Percentiles rank a stretch among this genome's conserved stretches.
Evolutionary conservation across 1,140 invertebrate genomes (phyloP).

Genomic region (Delia radicum): DNA sequence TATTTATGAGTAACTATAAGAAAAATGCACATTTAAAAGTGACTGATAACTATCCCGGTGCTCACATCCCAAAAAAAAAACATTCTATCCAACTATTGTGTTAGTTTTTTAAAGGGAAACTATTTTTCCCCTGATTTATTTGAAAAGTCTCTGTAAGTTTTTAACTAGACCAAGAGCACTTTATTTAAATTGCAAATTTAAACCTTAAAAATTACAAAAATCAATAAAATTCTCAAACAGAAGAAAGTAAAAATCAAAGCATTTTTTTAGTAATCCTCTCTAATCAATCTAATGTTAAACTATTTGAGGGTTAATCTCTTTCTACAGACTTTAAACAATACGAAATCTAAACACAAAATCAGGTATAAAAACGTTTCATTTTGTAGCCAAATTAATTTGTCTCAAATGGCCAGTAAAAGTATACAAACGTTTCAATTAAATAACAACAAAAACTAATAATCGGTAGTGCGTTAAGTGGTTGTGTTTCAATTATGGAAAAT

Average conservation of each 20-base stretch:
- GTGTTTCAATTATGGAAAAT: constrained; percentile 2
- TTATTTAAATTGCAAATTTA: not conserved
- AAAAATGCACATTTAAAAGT: no score
- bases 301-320: not conserved
- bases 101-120: no score
- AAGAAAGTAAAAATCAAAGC: constrained; percentile 35
- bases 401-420: not conserved
- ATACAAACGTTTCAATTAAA: not conserved
- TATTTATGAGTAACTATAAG: no score
- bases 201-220: not conserved
- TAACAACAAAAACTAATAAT: not conserved
- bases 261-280: not conserved
- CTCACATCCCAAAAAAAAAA: no score
- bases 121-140: no score
- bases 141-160: no score
- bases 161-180: not conserved
- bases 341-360: not conserved
- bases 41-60: no score
- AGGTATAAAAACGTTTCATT: not conserved
- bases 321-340: not conserved
- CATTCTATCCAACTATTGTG: no score
- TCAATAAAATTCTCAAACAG: not conserved
- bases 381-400: not conserved
- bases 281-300: not conserved
- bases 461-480: not conserved